phyloP scores from a whole-genome alignment of 2,797 vertebrate species.

The Acomys russatus region DNA sequence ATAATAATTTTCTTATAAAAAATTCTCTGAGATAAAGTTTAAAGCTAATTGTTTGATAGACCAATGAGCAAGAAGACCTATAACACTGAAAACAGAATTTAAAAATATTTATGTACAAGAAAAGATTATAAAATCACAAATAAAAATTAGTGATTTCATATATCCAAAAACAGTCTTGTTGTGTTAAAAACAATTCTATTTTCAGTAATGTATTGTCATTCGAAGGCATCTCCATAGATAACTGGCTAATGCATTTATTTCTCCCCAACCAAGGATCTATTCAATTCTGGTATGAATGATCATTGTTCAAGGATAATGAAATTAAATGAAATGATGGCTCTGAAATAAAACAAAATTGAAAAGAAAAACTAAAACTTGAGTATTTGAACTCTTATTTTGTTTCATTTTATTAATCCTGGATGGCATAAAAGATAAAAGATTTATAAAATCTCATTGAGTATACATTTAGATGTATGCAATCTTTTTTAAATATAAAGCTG shows the following conservation, averaged over 20 bases:
- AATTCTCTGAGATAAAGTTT: not conserved
- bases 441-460: slow-evolving; percentile 39
- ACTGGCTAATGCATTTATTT: not conserved
- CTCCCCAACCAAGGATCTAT: not conserved
- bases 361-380: not conserved
- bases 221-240: rapidly evolving
- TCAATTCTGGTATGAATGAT: not conserved
- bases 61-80: not conserved
- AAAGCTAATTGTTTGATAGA: not conserved
- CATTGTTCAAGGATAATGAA: not conserved
- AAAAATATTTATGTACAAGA: not conserved
- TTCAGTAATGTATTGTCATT: not conserved
- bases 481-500: slow-evolving; percentile 66
- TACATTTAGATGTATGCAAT: slow-evolving; percentile 74
- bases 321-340: not conserved
- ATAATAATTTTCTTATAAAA: not conserved
- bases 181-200: not conserved
- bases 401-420: slow-evolving; percentile 50
- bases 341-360: not conserved
- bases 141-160: not conserved
- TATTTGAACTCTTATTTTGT: not conserved
- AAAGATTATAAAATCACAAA: not conserved
- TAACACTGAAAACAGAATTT: not conserved
- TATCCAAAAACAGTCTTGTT: not conserved
- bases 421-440: slow-evolving; percentile 23